phyloP scores from a whole-genome alignment of 2,888 invertebrate species.

The Drosophila buzzatii region DNA sequence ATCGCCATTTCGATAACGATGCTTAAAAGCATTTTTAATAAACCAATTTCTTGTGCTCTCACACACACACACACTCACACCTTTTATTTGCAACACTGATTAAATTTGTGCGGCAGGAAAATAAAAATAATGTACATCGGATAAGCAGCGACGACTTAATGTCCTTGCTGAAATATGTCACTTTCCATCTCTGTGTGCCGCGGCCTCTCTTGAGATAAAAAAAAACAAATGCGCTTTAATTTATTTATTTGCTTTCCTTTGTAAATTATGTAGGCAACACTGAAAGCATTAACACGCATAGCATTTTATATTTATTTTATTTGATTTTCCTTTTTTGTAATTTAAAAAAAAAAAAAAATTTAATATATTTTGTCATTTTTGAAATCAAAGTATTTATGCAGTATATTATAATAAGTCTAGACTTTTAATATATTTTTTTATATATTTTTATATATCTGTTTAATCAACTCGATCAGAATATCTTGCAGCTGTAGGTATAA shows the following conservation, averaged over 20 bases:
- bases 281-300: neutral
- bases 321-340: neutral
- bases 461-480: too few relatives aligned
- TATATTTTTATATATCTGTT: too few relatives aligned
- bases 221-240: slow-evolving; percentile 5
- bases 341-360: neutral
- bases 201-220: slow-evolving; percentile 15
- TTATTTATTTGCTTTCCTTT: slow-evolving; percentile 1
- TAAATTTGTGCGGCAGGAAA: slow-evolving; percentile 20
- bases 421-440: too few relatives aligned
- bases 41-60: slow-evolving; percentile 46
- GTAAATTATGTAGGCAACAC: neutral
- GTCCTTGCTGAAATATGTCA: slow-evolving; percentile 23
- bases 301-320: neutral
- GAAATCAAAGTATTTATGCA: too few relatives aligned
- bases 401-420: too few relatives aligned
- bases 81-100: slow-evolving; percentile 21
- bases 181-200: neutral
- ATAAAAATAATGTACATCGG: slow-evolving; percentile 28
- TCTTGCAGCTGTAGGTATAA: too few relatives aligned
- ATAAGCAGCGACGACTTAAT: slow-evolving; percentile 25
- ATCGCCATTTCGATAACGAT: slow-evolving; percentile 50
- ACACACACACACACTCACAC: slow-evolving; percentile 1
- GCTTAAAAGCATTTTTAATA: slow-evolving; percentile 59
- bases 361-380: neutral